Conservation (phyloP, 1,140 invertebrate genomes). For the Notospermus geniculatus region DNA sequence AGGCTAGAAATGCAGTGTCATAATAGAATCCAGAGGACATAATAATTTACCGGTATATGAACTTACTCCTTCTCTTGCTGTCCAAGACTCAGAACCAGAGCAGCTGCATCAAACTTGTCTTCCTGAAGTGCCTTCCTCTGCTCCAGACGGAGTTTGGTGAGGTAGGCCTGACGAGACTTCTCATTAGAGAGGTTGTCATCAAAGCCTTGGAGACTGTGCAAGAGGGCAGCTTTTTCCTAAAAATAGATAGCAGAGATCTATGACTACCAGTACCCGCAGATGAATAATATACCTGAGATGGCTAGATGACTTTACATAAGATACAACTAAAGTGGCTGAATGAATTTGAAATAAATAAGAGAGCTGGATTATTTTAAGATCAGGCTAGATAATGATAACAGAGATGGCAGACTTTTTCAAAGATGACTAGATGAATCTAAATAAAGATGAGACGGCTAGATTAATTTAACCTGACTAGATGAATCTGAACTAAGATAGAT, state of each 20-base stretch:
- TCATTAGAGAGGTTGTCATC: constrained; percentile 29
- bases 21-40: too few relatives aligned
- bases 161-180: constrained; percentile 29
- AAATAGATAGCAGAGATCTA: not conserved
- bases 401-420: too few relatives aligned
- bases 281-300: too few relatives aligned
- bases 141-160: constrained; percentile 36
- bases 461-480: not conserved
- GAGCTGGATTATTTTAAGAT: too few relatives aligned
- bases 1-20: too few relatives aligned
- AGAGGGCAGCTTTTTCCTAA: constrained; percentile 40
- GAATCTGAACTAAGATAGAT: too few relatives aligned
- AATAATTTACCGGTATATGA: too few relatives aligned
- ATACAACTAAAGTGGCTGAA: not conserved
- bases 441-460: not conserved
- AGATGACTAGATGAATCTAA: not conserved
- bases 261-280: not conserved
- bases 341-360: too few relatives aligned
- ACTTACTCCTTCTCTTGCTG: constrained; percentile 30
- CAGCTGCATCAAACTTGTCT: constrained; percentile 44
- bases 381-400: too few relatives aligned
- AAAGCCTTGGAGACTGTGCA: constrained; percentile 28
- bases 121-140: constrained; percentile 36
- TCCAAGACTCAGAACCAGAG: constrained; percentile 34
- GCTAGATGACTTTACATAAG: not conserved